phyloP scores from a whole-genome alignment of 2,888 invertebrate genomes.

The Harpalus rufipes region DNA sequence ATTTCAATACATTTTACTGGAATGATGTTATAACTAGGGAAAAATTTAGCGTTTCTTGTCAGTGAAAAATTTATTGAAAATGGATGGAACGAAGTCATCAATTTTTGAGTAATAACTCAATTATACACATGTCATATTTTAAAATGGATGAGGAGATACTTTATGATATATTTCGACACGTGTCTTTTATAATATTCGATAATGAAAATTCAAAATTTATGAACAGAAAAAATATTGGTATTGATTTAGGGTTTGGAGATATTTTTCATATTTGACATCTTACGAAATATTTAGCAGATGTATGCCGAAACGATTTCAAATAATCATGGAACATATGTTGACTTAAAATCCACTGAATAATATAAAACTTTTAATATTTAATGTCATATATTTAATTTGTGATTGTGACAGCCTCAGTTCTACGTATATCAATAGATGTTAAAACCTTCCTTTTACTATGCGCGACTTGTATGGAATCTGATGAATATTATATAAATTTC shows the following conservation, averaged over 20 bases:
- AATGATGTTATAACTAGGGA: slow-evolving; percentile 47
- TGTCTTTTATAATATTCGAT: slow-evolving; percentile 50
- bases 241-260: not conserved
- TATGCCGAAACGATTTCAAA: not conserved
- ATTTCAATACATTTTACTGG: slow-evolving; percentile 33
- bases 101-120: slow-evolving; percentile 52
- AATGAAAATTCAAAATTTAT: slow-evolving; percentile 50
- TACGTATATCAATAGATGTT: not conserved
- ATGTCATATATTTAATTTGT: not conserved
- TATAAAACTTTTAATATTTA: not conserved
- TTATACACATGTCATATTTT: slow-evolving; percentile 50
- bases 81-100: slow-evolving; percentile 46
- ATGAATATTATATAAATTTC: not conserved
- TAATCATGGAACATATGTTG: not conserved
- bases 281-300: slow-evolving; percentile 6
- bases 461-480: not conserved
- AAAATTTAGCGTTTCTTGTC: slow-evolving; percentile 40
- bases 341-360: not conserved
- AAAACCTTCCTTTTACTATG: not conserved
- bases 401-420: not conserved
- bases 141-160: slow-evolving; percentile 54
- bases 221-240: slow-evolving; percentile 47
- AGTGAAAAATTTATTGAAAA: slow-evolving; percentile 52
- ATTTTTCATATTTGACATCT: slow-evolving; percentile 41
- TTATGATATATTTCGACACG: slow-evolving; percentile 54